Base-by-base conservation (phyloP, 1,140 invertebrate genomes). In the Caenorhabditis brenneri region DNA sequence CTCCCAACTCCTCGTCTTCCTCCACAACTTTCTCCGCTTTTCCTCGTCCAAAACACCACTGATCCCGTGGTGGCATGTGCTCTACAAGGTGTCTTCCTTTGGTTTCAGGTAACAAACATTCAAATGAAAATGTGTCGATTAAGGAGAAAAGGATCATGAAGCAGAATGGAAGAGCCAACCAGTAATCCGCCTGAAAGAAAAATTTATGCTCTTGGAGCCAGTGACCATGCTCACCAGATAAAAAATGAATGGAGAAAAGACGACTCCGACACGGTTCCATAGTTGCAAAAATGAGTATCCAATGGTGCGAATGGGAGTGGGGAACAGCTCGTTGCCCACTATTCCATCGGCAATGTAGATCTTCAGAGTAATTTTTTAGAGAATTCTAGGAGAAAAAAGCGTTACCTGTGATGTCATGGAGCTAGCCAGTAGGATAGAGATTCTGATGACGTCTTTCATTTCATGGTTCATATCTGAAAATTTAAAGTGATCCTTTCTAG, bases 301-400 rank as follows among this genome's bases (percentile, higher is more conserved):
- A 24, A 86, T 53, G 22, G 87, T 86, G 7, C 85, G 53, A 29
- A 86, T 79, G 12, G 85, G 74, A 1, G 85, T 86, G 19, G 85
- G 85, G 36, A 82, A 86, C 48, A 86, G 49, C 31, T 86, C 85
- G 39, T 46, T 86, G 3, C 53, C 46, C 22, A 74, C 60, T 10
- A 86, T 84, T 19, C 84, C 84, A 48, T 86, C 78, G 16, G 85
- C 84, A n/a, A 86, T 86, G 80, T 86, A 86, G 29, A 86, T 80
- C 80, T 86, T 24, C 9, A 84, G 16, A 15, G 2, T n/a, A 51
- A n/a, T n/a, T n/a, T n/a, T n/a, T n/a, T n/a, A n/a, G n/a, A n/a
- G n/a, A n/a, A n/a, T n/a, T 48, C 79, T 0, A 33, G 24, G 9
- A 29, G n/a, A 33, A 22, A 31, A 78, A 24, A 42, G 19, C 29